Conservation (phyloP, 2,888 invertebrate species). For the Ornithoptera alexandrae region DNA sequence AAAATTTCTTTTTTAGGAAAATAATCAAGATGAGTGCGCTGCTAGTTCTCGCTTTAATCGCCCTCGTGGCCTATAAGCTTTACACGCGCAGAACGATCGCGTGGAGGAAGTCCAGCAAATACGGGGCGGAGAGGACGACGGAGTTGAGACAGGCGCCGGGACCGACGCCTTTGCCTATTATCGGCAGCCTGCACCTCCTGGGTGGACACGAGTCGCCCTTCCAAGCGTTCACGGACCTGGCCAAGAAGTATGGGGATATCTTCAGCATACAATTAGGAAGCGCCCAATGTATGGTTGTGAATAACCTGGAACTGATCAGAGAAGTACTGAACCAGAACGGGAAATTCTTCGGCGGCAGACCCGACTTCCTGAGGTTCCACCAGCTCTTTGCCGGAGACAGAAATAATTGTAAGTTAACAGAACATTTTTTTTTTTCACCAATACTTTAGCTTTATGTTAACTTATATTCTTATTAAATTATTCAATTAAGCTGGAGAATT, state of each 20-base stretch:
- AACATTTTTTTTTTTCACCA: too few relatives aligned
- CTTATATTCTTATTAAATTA: too few relatives aligned
- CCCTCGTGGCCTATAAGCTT: slow-evolving; percentile 56
- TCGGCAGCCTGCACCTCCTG: slow-evolving; percentile 86
- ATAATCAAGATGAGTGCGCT: slow-evolving; percentile 65
- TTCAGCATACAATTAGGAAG: slow-evolving; percentile 85
- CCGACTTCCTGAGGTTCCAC: slow-evolving; percentile 89
- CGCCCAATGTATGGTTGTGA: slow-evolving; percentile 86
- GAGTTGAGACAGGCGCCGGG: slow-evolving; percentile 80
- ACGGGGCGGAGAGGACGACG: slow-evolving; percentile 44
- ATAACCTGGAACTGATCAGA: slow-evolving; percentile 84
- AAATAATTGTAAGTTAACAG: slow-evolving; percentile 88
- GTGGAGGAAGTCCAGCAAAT: slow-evolving; percentile 46
- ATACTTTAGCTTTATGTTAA: too few relatives aligned
- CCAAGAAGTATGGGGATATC: slow-evolving; percentile 85
- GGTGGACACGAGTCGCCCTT: slow-evolving; percentile 84
- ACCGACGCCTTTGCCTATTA: slow-evolving; percentile 82
- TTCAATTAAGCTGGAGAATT: too few relatives aligned
- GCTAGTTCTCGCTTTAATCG: slow-evolving; percentile 51
- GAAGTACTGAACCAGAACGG: slow-evolving; percentile 90
- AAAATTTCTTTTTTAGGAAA: slow-evolving; percentile 54
- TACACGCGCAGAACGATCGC: slow-evolving; percentile 49
- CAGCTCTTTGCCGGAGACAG: slow-evolving; percentile 91
- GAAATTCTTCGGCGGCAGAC: slow-evolving; percentile 89
- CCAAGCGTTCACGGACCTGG: slow-evolving; percentile 84